Evolutionary conservation across 2,113 vertebrate genomes (phyloP).

Genomic region (Hyla sarda): DNA sequence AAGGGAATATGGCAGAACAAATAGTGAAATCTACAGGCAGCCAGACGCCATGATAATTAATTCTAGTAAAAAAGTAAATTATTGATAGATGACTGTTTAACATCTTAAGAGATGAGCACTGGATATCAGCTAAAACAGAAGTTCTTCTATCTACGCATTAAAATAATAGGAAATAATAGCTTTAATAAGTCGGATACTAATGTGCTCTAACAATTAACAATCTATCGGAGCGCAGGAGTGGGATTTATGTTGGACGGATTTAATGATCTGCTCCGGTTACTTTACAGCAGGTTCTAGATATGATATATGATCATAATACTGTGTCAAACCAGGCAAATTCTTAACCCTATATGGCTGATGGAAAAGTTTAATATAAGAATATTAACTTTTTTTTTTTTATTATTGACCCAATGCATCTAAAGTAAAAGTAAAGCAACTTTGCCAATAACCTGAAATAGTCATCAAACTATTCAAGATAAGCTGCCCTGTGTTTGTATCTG

Average conservation of each 20-base stretch:
- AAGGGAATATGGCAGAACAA: conserved; percentile 27
- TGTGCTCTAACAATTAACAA: background rate
- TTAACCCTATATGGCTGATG: background rate
- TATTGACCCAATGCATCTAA: no score
- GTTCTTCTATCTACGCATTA: conserved; percentile 9
- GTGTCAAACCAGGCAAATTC: background rate
- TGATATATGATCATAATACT: background rate
- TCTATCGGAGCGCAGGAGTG: background rate
- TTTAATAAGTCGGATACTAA: background rate
- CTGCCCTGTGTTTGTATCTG: no score
- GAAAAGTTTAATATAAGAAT: background rate
- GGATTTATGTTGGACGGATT: background rate
- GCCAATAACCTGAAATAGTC: no score
- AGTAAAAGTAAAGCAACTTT: no score
- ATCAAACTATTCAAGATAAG: no score
- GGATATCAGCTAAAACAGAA: background rate
- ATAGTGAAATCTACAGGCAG: conserved; percentile 31
- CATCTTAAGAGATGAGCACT: conserved; percentile 32
- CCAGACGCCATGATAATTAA: conserved; percentile 20
- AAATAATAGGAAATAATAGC: conserved; percentile 4
- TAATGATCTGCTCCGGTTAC: background rate
- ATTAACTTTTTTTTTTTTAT: no score
- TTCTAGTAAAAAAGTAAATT: conserved; percentile 33
- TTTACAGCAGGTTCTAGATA: background rate
- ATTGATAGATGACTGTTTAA: conserved; percentile 46